These are phyloP conservation scores for Pseudanteris insignis DNA, from an alignment of 2,888 invertebrate genomes.

Conservation along the genomic window DNA sequence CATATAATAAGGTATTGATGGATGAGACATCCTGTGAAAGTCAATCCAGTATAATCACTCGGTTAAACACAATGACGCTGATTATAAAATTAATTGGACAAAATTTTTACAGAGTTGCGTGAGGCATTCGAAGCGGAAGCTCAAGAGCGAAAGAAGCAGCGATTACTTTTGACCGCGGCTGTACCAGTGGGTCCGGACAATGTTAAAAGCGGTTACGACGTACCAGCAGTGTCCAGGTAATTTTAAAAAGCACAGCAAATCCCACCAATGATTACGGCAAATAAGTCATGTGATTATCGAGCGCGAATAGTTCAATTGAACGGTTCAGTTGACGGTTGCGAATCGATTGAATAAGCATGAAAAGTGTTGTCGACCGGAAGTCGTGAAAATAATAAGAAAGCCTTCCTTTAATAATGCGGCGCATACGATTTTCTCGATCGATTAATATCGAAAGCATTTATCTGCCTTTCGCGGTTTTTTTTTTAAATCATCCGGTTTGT, in stretches of 20 bases:
- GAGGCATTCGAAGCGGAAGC: slow-evolving; percentile 95
- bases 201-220: slow-evolving; percentile 90
- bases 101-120: slow-evolving; percentile 74
- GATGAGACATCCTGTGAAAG: no score
- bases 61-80: no score
- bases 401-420: slow-evolving; percentile 4
- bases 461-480: slow-evolving; percentile 1
- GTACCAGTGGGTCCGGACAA: slow-evolving; percentile 95
- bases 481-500: neutral
- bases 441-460: slow-evolving; percentile 20
- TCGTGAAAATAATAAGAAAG: slow-evolving; percentile 20
- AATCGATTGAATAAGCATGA: no score
- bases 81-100: neutral
- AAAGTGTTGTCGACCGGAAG: no score
- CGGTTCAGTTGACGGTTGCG: no score
- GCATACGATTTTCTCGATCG: slow-evolving; percentile 6
- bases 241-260: no score
- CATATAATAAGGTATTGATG: no score
- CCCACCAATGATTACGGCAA: no score
- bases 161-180: slow-evolving; percentile 86
- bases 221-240: slow-evolving; percentile 88
- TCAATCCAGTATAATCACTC: no score
- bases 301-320: no score
- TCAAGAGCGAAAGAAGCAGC: slow-evolving; percentile 85
- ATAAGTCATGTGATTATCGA: no score